Percentiles rank a stretch among this genome's conserved stretches.
These are phyloP conservation scores for Pterocles burchelli DNA, from an alignment of 2,113 vertebrate species.

Conservation along the genomic window DNA sequence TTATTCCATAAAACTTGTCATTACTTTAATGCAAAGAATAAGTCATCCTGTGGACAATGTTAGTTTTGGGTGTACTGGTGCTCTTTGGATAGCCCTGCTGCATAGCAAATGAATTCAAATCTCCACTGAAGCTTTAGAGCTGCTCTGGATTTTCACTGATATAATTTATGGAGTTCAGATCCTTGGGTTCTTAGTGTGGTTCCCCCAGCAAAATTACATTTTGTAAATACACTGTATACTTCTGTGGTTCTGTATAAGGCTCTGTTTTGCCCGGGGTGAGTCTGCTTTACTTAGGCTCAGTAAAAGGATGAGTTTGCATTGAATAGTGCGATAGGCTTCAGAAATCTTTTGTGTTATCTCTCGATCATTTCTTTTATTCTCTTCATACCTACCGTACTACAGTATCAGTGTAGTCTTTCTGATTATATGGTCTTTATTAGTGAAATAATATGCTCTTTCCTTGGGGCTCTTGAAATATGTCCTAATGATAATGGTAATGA, in stretches of 20 bases:
- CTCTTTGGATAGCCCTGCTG: rapidly evolving
- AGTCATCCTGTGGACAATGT: background rate
- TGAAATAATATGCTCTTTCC: slow-evolving; percentile 46
- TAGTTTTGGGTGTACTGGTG: background rate
- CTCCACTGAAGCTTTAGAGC: background rate
- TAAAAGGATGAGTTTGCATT: background rate
- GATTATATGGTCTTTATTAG: slow-evolving; percentile 41
- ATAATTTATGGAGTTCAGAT: background rate
- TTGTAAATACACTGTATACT: background rate
- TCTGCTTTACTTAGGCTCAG: background rate
- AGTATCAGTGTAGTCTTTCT: background rate
- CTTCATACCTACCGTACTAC: background rate
- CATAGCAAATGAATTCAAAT: background rate
- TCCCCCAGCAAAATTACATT: background rate
- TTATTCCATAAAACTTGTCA: background rate
- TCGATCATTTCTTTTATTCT: background rate
- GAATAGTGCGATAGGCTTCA: background rate
- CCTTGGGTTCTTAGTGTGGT: background rate
- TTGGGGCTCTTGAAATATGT: slow-evolving; percentile 48
- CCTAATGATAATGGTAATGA: slow-evolving; percentile 32
- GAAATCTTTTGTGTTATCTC: background rate
- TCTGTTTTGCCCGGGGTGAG: background rate
- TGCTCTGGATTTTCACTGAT: background rate
- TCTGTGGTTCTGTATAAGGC: background rate
- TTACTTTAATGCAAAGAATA: background rate